A percentile compares a stretch with the other conserved stretches of the same genome.
Evolutionary conservation across 2,113 vertebrate genomes (phyloP).

Genomic region (Periophthalmus modestus): DNA sequence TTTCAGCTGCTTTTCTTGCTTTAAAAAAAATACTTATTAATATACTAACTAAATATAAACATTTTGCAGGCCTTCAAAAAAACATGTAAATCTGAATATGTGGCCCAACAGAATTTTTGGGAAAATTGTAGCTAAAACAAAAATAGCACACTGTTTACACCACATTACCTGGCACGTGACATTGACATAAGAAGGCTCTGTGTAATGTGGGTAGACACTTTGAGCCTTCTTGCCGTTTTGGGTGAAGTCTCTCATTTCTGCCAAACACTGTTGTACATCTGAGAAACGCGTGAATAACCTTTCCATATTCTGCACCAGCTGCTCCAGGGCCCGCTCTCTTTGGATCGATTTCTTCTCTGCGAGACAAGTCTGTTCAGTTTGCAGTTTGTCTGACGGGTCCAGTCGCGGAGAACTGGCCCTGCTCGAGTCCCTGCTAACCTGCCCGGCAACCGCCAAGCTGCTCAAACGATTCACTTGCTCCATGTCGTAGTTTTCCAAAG

Average conservation of each 20-base stretch:
- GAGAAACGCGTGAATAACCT: constrained; percentile 79
- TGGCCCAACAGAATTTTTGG: not conserved
- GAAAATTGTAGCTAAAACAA: not conserved
- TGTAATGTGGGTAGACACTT: constrained; percentile 77
- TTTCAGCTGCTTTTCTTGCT: too few species aligned
- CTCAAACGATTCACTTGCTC: constrained; percentile 69
- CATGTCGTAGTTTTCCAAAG: constrained; percentile 69
- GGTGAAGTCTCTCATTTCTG: constrained; percentile 81
- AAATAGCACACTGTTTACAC: not conserved
- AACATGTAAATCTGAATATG: not conserved
- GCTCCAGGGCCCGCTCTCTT: constrained; percentile 73
- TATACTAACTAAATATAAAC: too few species aligned
- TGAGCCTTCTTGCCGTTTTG: constrained; percentile 78
- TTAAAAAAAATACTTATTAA: too few species aligned
- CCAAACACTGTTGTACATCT: constrained; percentile 82
- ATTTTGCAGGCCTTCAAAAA: too few species aligned
- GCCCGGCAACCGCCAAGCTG: constrained; percentile 62
- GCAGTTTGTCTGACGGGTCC: constrained; percentile 62
- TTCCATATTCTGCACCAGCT: constrained; percentile 80
- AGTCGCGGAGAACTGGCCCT: constrained; percentile 73
- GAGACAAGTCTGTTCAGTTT: constrained; percentile 47
- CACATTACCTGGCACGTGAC: constrained; percentile 89
- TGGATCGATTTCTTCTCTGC: constrained; percentile 32
- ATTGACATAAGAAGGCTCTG: constrained; percentile 84
- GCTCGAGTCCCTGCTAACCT: constrained; percentile 68